These are phyloP conservation scores for Drosophila persimilis DNA, from an alignment of 1,140 invertebrate species.

Conservation along the genomic window DNA sequence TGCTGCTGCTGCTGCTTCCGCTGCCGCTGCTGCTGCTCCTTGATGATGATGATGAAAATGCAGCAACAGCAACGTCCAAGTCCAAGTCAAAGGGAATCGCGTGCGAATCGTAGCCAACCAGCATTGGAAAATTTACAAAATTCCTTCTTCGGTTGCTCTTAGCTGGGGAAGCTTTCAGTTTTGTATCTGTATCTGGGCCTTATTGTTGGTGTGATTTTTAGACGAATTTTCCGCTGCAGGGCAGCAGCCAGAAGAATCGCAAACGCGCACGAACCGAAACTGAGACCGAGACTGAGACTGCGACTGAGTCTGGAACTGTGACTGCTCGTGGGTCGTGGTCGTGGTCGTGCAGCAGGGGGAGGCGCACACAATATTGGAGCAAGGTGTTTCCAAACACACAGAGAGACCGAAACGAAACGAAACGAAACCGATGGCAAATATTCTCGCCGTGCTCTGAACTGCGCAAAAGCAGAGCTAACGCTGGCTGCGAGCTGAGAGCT, in stretches of 20 bases:
- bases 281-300: conserved; percentile 64
- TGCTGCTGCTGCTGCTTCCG: conserved; percentile 22
- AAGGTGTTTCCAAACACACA: conserved; percentile 78
- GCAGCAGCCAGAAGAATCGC: conserved; percentile 60
- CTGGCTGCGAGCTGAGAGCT: conserved; percentile 15
- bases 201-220: conserved; percentile 51
- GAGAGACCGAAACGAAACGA: neutral
- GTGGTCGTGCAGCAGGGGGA: conserved; percentile 17
- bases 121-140: conserved; percentile 69
- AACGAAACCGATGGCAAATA: conserved; percentile 52
- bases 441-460: conserved; percentile 34
- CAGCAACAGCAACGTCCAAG: conserved; percentile 12
- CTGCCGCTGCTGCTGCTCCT: neutral
- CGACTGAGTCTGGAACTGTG: conserved; percentile 22
- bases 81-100: conserved; percentile 64
- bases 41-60: conserved; percentile 31
- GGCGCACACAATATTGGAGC: conserved; percentile 70
- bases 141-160: conserved; percentile 13
- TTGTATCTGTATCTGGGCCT: conserved; percentile 1
- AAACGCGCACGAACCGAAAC: conserved; percentile 74
- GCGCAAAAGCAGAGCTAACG: conserved; percentile 67
- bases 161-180: conserved; percentile 18
- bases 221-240: conserved; percentile 65
- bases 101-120: conserved; percentile 64
- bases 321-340: conserved; percentile 30